Percentiles rank a stretch among this genome's conserved stretches.
phyloP scores from a whole-genome alignment of 1,140 invertebrate species.

The Phocides pigmalion region DNA sequence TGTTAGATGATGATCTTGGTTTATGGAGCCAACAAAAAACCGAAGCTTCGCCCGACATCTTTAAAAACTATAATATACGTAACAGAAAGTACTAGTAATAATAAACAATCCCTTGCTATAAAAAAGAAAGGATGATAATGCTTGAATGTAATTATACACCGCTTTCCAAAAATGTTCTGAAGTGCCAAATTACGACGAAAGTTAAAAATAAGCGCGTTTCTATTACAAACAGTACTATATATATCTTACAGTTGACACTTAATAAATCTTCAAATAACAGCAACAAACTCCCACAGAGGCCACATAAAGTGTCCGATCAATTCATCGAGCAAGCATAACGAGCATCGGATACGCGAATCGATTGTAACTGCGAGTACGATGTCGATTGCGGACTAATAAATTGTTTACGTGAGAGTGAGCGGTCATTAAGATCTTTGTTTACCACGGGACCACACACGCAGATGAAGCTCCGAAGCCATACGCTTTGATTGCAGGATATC shows the following conservation, averaged over 20 bases:
- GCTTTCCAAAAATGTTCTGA: too few relatives aligned
- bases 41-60: too few relatives aligned
- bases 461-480: constrained; percentile 70
- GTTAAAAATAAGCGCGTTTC: too few relatives aligned
- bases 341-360: constrained; percentile 55
- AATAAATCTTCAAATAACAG: constrained; percentile 16
- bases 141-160: too few relatives aligned
- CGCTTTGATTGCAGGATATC: constrained; percentile 79
- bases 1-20: too few relatives aligned
- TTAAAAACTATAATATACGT: too few relatives aligned
- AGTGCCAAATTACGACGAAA: too few relatives aligned
- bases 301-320: constrained; percentile 35
- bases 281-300: constrained; percentile 24
- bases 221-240: too few relatives aligned
- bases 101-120: too few relatives aligned
- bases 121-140: too few relatives aligned
- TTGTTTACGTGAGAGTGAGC: constrained; percentile 65
- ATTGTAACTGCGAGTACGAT: constrained; percentile 58
- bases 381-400: constrained; percentile 69
- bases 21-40: too few relatives aligned
- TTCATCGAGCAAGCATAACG: constrained; percentile 53
- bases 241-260: neutral
- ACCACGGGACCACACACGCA: constrained; percentile 73
- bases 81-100: too few relatives aligned
- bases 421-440: constrained; percentile 77